Conservation (phyloP, 2,888 invertebrate genomes). For the Oligia strigilis region DNA sequence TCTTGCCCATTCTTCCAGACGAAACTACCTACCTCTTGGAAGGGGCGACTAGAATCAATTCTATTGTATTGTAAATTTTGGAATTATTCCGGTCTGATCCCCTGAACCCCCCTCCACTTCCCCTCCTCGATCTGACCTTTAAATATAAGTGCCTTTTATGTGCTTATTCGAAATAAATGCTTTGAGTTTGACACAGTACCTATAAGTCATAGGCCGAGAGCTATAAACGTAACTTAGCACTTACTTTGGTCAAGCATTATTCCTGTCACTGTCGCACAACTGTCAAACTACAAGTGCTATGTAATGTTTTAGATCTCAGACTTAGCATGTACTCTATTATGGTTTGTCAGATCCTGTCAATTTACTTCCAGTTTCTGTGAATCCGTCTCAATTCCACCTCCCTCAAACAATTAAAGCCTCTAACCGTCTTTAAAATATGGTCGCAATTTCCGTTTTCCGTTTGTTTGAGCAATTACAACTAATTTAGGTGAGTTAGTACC, state of each 20-base stretch:
- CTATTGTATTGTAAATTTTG: too few species aligned
- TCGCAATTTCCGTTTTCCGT: constrained; percentile 27
- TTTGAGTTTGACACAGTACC: too few species aligned
- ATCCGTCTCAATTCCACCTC: constrained; percentile 28
- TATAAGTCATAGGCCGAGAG: neutral
- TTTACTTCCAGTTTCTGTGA: constrained; percentile 66
- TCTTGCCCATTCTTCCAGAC: too few species aligned
- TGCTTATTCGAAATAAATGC: too few species aligned
- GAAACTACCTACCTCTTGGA: too few species aligned
- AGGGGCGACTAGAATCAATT: too few species aligned
- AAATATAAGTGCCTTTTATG: too few species aligned
- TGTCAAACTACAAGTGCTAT: neutral
- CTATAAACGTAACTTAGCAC: neutral
- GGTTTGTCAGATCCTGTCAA: constrained; percentile 70
- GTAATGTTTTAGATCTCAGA: neutral
- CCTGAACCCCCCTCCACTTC: too few species aligned
- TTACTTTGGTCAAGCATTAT: neutral
- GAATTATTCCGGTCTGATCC: too few species aligned
- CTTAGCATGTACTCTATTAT: constrained; percentile 66
- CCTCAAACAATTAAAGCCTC: neutral
- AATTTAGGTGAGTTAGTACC: constrained; percentile 36
- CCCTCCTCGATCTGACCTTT: too few species aligned
- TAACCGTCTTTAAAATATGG: constrained; percentile 20
- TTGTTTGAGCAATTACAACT: constrained; percentile 63
- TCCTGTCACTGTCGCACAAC: neutral